phyloP scores from a whole-genome alignment of 2,888 invertebrate species.

The Brenthis hecate region DNA sequence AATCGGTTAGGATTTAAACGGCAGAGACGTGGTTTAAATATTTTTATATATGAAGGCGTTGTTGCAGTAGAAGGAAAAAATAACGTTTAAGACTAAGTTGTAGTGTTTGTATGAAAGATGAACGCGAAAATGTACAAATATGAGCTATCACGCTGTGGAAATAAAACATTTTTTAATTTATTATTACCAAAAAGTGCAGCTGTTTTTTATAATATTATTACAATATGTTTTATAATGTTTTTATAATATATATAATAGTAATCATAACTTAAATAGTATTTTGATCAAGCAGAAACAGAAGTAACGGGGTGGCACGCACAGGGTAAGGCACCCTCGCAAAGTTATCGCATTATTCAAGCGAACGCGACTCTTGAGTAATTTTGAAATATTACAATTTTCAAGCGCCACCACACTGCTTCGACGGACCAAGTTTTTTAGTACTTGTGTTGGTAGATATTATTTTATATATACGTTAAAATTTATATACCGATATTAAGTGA shows the following conservation, averaged over 20 bases:
- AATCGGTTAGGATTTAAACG: conserved; percentile 37
- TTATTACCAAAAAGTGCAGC: too few species aligned
- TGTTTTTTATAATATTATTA: too few species aligned
- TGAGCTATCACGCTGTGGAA: too few species aligned
- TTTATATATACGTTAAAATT: background rate
- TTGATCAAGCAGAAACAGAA: conserved; percentile 76
- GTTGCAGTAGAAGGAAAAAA: too few species aligned
- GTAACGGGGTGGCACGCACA: conserved; percentile 75
- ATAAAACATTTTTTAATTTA: too few species aligned
- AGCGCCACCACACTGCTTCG: conserved; percentile 57
- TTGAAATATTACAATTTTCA: conserved; percentile 83
- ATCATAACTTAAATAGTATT: conserved; percentile 49
- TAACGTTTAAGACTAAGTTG: too few species aligned
- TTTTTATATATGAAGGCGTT: background rate
- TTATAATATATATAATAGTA: too few species aligned
- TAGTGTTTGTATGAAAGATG: too few species aligned
- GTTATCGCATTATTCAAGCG: conserved; percentile 80
- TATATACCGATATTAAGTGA: background rate
- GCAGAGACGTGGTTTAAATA: conserved; percentile 10
- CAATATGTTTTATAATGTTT: too few species aligned
- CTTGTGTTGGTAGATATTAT: background rate
- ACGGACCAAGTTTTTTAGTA: conserved; percentile 51
- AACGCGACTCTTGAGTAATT: conserved; percentile 83
- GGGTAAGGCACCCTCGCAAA: conserved; percentile 62
- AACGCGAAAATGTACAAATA: too few species aligned